These are phyloP conservation scores for Drosophila mauritiana DNA, from an alignment of 1,140 invertebrate genomes.

Conservation along the genomic window DNA sequence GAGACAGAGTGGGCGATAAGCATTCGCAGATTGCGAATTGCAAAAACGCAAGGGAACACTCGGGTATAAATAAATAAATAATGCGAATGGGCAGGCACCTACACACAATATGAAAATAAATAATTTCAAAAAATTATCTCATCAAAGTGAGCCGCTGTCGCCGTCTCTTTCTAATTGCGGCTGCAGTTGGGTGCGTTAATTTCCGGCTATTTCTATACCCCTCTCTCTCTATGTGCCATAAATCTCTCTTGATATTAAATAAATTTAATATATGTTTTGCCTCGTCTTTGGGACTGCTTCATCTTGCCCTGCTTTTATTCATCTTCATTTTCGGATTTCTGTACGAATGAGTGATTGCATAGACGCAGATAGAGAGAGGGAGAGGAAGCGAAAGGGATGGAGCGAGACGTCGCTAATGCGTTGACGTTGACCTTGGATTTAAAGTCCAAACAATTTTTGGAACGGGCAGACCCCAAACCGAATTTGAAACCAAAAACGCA, in stretches of 20 bases:
- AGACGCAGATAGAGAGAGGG: slow-evolving; percentile 2
- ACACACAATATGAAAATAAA: slow-evolving; percentile 28
- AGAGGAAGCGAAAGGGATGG: neutral
- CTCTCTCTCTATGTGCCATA: slow-evolving; percentile 1
- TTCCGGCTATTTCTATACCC: slow-evolving; percentile 16
- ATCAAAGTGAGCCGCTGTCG: slow-evolving; percentile 42
- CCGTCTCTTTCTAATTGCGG: slow-evolving; percentile 19
- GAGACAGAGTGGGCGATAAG: slow-evolving; percentile 18
- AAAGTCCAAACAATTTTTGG: slow-evolving; percentile 59
- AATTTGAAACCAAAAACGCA: slow-evolving; percentile 57
- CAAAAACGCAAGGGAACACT: slow-evolving; percentile 62
- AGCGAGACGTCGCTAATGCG: slow-evolving; percentile 56
- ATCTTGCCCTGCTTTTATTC: slow-evolving; percentile 8
- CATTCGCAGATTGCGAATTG: slow-evolving; percentile 55
- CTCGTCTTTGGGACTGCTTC: neutral
- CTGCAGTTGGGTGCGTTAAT: slow-evolving; percentile 53
- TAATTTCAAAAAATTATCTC: slow-evolving; percentile 69
- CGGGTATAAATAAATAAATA: slow-evolving; percentile 73
- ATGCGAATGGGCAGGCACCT: slow-evolving; percentile 23
- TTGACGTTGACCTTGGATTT: slow-evolving; percentile 60
- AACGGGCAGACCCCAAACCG: slow-evolving; percentile 38
- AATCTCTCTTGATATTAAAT: slow-evolving; percentile 26
- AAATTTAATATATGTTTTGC: slow-evolving; percentile 32
- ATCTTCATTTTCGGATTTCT: slow-evolving; percentile 20
- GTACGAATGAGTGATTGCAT: slow-evolving; percentile 66